These are phyloP conservation scores for Syrmaticus mikado DNA, from an alignment of 2,113 vertebrate genomes.

Conservation along the genomic window DNA sequence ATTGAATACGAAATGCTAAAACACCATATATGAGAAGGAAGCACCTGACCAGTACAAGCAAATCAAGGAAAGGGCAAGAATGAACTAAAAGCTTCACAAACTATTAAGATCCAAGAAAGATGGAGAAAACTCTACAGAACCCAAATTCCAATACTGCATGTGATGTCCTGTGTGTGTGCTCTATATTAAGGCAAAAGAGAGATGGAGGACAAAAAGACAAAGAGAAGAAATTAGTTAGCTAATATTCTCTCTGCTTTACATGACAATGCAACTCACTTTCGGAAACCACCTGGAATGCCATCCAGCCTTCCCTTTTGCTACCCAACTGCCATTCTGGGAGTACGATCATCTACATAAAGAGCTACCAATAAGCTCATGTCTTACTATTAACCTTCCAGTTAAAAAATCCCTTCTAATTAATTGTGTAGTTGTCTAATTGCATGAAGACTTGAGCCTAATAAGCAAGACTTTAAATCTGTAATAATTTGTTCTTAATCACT, in stretches of 20 bases:
- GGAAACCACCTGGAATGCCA: neutral
- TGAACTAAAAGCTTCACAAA: neutral
- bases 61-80: neutral
- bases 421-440: neutral
- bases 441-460: neutral
- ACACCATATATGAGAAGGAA: neutral
- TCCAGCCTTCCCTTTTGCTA: neutral
- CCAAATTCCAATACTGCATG: neutral
- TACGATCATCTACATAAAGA: neutral
- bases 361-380: neutral
- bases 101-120: neutral
- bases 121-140: neutral
- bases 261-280: neutral
- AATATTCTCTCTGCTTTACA: neutral
- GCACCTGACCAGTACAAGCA: neutral
- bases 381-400: neutral
- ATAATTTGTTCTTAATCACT: neutral
- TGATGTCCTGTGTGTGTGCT: neutral
- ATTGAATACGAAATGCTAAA: neutral
- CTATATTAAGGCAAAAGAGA: neutral
- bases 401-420: neutral
- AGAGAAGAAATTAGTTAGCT: neutral
- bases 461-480: neutral
- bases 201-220: neutral
- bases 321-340: neutral